Percentiles rank a stretch among this genome's conserved stretches.
phyloP scores from a whole-genome alignment of 2,113 vertebrate species.

The Leptodactylus fuscus region DNA sequence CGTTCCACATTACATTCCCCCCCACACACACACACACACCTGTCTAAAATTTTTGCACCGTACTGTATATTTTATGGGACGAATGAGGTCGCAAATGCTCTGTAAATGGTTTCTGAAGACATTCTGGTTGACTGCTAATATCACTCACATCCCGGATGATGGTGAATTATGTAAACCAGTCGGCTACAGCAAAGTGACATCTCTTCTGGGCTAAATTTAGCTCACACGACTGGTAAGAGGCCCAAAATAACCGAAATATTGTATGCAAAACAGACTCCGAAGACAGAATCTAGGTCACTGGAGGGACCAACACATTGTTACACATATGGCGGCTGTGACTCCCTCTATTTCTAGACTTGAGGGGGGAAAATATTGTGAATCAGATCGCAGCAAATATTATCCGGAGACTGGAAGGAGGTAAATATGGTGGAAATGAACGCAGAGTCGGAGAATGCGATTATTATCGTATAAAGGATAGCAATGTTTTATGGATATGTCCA shows the following conservation, averaged over 20 bases:
- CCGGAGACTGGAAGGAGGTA: too few species aligned
- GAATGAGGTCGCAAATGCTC: background rate
- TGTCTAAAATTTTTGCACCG: too few species aligned
- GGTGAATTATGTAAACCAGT: background rate
- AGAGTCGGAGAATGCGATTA: too few species aligned
- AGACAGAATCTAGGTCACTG: slow-evolving; percentile 1
- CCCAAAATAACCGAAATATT: background rate
- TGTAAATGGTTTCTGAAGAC: background rate
- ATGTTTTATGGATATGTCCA: too few species aligned
- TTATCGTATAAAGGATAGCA: too few species aligned
- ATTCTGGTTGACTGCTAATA: background rate
- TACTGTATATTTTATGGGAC: background rate
- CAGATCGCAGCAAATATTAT: background rate
- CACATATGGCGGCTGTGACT: background rate
- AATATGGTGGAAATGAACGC: too few species aligned
- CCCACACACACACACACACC: too few species aligned
- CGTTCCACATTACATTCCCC: too few species aligned
- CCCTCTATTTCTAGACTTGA: background rate
- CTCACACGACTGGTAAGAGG: slow-evolving; percentile 22
- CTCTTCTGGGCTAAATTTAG: slow-evolving; percentile 11
- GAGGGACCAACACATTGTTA: background rate
- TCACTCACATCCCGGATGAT: background rate
- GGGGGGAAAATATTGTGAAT: too few species aligned
- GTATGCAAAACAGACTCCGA: background rate
- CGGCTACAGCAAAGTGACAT: background rate